Percentiles rank a stretch among this genome's conserved stretches.
These are phyloP conservation scores for Lacerta bilineata DNA, from an alignment of 2,797 vertebrate species.

Conservation along the genomic window DNA sequence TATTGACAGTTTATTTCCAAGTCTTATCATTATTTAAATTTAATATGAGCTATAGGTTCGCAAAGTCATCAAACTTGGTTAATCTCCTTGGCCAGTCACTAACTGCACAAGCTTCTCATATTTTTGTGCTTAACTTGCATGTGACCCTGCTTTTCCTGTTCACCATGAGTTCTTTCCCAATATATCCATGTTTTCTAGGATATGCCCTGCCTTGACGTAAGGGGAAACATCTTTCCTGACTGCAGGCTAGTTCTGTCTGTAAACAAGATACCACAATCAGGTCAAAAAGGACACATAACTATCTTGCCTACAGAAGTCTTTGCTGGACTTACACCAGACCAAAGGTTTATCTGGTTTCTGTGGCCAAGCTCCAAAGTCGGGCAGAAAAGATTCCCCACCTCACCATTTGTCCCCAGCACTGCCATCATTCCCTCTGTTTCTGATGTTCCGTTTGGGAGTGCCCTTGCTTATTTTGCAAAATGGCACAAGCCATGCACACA, in stretches of 20 bases:
- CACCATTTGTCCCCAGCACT: not conserved
- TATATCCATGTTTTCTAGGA: not conserved
- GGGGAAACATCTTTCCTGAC: conserved; percentile 29
- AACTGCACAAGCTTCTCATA: not conserved
- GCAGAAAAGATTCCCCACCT: not conserved
- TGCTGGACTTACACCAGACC: not conserved
- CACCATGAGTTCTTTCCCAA: not conserved
- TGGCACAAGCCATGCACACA: not conserved
- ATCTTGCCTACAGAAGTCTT: not conserved
- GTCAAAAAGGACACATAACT: conserved; percentile 16
- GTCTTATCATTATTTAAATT: too few species aligned
- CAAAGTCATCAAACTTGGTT: not conserved
- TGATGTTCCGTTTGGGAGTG: not conserved
- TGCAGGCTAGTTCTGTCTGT: conserved; percentile 39
- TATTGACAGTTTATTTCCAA: too few species aligned
- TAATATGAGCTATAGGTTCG: too few species aligned
- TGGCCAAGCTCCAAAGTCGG: not conserved
- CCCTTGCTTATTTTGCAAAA: not conserved
- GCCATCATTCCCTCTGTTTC: not conserved
- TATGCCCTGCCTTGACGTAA: not conserved
- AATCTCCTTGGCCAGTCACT: not conserved
- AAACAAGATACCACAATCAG: conserved; percentile 36
- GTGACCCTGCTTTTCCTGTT: conserved; percentile 1
- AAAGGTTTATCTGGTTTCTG: not conserved
- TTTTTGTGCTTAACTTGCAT: not conserved